Base-by-base conservation (phyloP, 1,140 invertebrate genomes). In the Bombus sylvicola region DNA sequence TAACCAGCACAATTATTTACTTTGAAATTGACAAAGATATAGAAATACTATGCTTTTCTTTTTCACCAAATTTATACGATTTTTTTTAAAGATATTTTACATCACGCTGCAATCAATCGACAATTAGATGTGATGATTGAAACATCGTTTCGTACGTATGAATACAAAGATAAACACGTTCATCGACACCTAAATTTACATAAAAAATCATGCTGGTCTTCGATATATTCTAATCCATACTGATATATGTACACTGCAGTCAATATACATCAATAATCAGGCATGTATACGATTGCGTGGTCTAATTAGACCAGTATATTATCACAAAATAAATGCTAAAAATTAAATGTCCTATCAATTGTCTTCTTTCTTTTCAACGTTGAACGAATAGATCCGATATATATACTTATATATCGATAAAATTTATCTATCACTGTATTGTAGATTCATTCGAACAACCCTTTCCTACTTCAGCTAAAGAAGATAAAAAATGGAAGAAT, bases 401-500 rank as follows among this genome's bases (percentile, higher is more conserved):
- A 43, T 31, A 31, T 22, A 28, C 34, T 37, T 34, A 47, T 39
- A 18, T 59, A 80, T 73, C 39, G 39, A 59, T 78, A 62, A 85
- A 80, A 62, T 62, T 72, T 39, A 72, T 28, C 69, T 85, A 80
- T 47, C 53, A 76, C 64, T 83, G 53, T 62, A 41, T 74, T 28
- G 47, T 72, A 39, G 22, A 81, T 81, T 81, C 69, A 73, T 66
- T 59, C 25, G 41, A 73, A 37, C 15, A 41, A 31, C 9, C 28
- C 25, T 39, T 79, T 57, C 12, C 25, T 75, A 59, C 22, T 68
- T 85, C 71, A 25, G 28, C n/a, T 57, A 84, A 69, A 81, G 41
- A 22, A 75, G 71, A 59, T 81, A 81, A 90, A 90, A 90, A 85
- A 85, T 89, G 88, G 89, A 90, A 90, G 88, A 90, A 88, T 83